Evolutionary conservation across 2,797 vertebrate species (phyloP), one percentile per base, ranked within the genome.

Genomic region (Poliocrania exsul): DNA sequence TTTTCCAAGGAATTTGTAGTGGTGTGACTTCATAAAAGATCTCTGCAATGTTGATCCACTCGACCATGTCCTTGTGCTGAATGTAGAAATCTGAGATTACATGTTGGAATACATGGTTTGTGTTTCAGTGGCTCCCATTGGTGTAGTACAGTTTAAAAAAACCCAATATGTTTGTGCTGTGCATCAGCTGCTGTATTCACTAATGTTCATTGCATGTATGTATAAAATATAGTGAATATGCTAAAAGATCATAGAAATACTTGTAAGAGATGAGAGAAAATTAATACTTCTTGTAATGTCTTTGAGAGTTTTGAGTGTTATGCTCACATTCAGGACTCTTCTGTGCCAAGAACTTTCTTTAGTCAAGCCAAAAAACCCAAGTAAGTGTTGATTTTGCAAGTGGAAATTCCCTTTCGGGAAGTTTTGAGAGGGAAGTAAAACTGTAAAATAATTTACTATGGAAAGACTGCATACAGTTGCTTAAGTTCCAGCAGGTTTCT

Each of bases 321-420:
- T 3, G 12, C 25, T 81, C 29, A 29, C 28, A 38, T 65, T 21
- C 2, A 16, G 25, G 21, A 1, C 6, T 56, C 7, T 47, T 44
- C 33, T 81, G 5, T 51, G 37, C 9, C 50, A 79, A 40, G 44
- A 31, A 25, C 15, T 21, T 47, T 64, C 23, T 60, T 88, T 23
- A 72, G 4, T 65, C 25, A 56, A 82, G 37, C 24, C 18, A 38
- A 35, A 50, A 50, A n/a, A 1, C 3, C 9, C 25, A 37, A 26
- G 10, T 21, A 72, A 61, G 7, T 26, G n/a, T 50, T 65, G 17
- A n/a, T 57, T 91, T 81, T 54, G 12, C 0, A 0, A 58, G 44
- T n/a, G 16, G 6, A 60, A 54, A 29, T 84, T 49, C 13, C 19
- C 40, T 49, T 5, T 49, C 10, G 11, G 19, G 19, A 8, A 29